Base-by-base conservation (phyloP, 1,140 invertebrate species). In the Goniozus legneri region DNA sequence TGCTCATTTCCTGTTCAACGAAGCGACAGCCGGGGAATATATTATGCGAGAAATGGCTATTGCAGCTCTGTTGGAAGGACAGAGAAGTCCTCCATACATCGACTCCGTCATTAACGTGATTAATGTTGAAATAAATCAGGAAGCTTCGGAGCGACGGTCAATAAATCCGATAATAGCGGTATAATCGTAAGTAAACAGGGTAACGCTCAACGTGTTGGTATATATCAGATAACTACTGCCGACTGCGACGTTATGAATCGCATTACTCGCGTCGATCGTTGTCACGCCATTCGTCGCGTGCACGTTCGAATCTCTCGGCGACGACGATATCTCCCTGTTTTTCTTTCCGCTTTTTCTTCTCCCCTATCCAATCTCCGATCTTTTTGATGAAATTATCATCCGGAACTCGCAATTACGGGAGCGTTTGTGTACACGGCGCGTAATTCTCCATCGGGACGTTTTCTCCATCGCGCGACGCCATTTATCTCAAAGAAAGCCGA, bases 41-140 rank as follows among this genome's bases (percentile, higher is more conserved):
- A n/a, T 14, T 27, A 27, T 37, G 36, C 32, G 44, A 37, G 24
- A 27, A 10, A 38, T 38, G 1, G 22, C 6, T 30, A 30, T 13
- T 19, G 35, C 24, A 27, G 32, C 16, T n/a, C n/a, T n/a, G n/a
- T n/a, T n/a, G n/a, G 36, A 41, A 31, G 59, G 39, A 34, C 43
- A 44, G 59, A 60, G 56, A n/a, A n/a, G n/a, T n/a, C 58, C 58
- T 56, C 60, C 58, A 58, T 60, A 58, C 58, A 61, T 52, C 62
- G 67, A n/a, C n/a, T 61, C 64, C 70, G 74, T 75, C 70, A 76
- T 76, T 74, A 75, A 72, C 63, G 64, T 75, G 72, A 75, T 76
- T 75, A 76, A 75, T 73, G 71, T 65, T 64, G 67, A 71, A 74
- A 74, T 75, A 76, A 76, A 76, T 75, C 71, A 76, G 67, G n/a